phyloP scores from a whole-genome alignment of 2,888 invertebrate genomes.

The Drosophila eohydei region DNA sequence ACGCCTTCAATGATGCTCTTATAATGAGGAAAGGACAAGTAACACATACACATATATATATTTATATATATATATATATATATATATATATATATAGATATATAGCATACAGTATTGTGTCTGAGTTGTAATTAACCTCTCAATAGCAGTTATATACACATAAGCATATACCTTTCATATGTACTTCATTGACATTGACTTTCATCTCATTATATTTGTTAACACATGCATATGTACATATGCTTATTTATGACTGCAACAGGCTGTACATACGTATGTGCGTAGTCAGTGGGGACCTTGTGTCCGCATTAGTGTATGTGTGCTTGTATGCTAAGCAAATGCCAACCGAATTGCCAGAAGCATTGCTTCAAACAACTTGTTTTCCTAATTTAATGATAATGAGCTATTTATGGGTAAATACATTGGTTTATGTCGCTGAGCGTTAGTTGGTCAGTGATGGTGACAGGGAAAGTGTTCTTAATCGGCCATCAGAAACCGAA shows the following conservation, averaged over 20 bases:
- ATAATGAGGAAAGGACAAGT: background rate
- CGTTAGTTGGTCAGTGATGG: conserved; percentile 16
- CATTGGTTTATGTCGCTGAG: conserved; percentile 29
- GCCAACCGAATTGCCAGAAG: conserved; percentile 51
- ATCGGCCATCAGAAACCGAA: conserved; percentile 5
- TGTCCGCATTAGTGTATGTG: background rate
- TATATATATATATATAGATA: background rate
- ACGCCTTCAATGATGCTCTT: background rate
- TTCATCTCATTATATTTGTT: conserved; percentile 75
- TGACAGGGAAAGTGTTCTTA: conserved; percentile 35
- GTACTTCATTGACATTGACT: conserved; percentile 75
- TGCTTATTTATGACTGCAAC: conserved; percentile 70
- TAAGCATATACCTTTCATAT: conserved; percentile 17
- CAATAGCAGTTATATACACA: conserved; percentile 5
- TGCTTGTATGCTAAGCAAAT: conserved; percentile 28
- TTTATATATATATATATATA: background rate
- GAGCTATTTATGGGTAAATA: conserved; percentile 72
- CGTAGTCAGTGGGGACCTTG: conserved; percentile 11
- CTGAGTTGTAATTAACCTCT: conserved; percentile 15
- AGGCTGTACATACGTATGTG: conserved; percentile 27
- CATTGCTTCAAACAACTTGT: conserved; percentile 68
- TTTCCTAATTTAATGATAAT: conserved; percentile 78
- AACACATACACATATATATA: background rate
- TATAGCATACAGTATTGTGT: background rate
- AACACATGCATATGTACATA: conserved; percentile 47